These are phyloP conservation scores for Sylvicola fuscatus DNA, from an alignment of 2,888 invertebrate genomes.

Conservation along the genomic window DNA sequence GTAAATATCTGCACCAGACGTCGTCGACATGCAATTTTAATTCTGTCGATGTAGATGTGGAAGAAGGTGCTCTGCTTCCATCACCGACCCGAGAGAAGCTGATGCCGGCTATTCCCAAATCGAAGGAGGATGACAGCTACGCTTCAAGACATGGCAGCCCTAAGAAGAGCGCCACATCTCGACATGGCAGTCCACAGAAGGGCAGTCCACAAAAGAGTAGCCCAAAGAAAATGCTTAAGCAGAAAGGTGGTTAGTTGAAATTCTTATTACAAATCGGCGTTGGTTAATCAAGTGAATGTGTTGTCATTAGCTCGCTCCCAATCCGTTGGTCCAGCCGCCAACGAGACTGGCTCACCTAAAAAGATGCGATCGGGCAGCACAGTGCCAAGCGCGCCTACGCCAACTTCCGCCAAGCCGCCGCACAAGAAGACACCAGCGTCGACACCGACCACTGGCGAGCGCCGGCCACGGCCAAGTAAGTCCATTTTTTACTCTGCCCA, in stretches of 20 bases:
- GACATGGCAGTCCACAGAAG: slow-evolving; percentile 29
- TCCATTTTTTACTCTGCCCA: not conserved
- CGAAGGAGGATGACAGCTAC: slow-evolving; percentile 19
- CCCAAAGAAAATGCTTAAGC: slow-evolving; percentile 31
- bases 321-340: slow-evolving; percentile 43
- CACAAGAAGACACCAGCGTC: slow-evolving; percentile 40
- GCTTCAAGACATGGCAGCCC: slow-evolving; percentile 23
- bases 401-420: slow-evolving; percentile 34
- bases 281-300: not conserved
- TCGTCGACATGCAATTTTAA: not conserved
- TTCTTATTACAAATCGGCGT: too few species aligned
- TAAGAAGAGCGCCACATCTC: slow-evolving; percentile 23
- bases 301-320: slow-evolving; percentile 35
- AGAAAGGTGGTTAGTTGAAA: slow-evolving; percentile 11
- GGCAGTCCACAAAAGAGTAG: slow-evolving; percentile 31
- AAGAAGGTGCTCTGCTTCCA: slow-evolving; percentile 42
- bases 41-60: slow-evolving; percentile 21
- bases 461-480: slow-evolving; percentile 49
- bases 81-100: slow-evolving; percentile 51
- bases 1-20: slow-evolving; percentile 23
- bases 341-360: slow-evolving; percentile 53
- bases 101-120: slow-evolving; percentile 38
- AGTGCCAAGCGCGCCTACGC: slow-evolving; percentile 29
- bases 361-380: slow-evolving; percentile 29
- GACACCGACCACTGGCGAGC: slow-evolving; percentile 27